Base-by-base conservation (phyloP, 2,113 vertebrate species). In the Cavia aperea region DNA sequence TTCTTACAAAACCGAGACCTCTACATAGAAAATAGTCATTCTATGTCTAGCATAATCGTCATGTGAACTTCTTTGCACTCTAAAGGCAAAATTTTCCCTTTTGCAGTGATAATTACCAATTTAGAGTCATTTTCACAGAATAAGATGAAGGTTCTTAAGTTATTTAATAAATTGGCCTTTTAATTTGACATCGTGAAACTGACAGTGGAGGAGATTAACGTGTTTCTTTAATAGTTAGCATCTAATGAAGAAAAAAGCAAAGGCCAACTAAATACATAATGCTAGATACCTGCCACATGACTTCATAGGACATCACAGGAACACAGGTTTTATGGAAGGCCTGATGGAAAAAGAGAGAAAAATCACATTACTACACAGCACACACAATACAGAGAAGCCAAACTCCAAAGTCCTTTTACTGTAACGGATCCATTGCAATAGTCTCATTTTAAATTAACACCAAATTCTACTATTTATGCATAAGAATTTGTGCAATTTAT, bases 141-240 rank as follows among this genome's bases (percentile, higher is more conserved):
- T 72, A 94, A 77, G 84, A 79, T 24, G 7, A 36, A 54, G 58
- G n/a, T 91, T 93, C 70, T 81, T 92, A 82, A 95, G 60, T 78
- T 95, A 92, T 78, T 86, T 79, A 93, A 94, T 94, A 94, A 96
- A 83, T 83, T 84, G 77, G 54, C 39, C 36, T 86, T 92, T 94
- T 94, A 66, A 29, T 82, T 85, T 79, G 43, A 82, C 73, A 85
- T 92, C 88, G 90, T 56, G 91, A 92, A 95, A 92, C 84, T 88
- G 79, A 96, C 19, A 60, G 36, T 75, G 63, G 73, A 56, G 13
- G 56, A 94, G 62, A 90, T 68, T 54, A 68, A 90, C 75, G 19
- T 39, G 56, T 78, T 91, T 86, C 90, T 88, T 82, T 86, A 70
- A 77, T 29, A 82, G 73, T 77, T 86, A 79, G 29, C 73, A 65